phyloP scores from a whole-genome alignment of 2,888 invertebrate genomes.

The Orthosia gothica region DNA sequence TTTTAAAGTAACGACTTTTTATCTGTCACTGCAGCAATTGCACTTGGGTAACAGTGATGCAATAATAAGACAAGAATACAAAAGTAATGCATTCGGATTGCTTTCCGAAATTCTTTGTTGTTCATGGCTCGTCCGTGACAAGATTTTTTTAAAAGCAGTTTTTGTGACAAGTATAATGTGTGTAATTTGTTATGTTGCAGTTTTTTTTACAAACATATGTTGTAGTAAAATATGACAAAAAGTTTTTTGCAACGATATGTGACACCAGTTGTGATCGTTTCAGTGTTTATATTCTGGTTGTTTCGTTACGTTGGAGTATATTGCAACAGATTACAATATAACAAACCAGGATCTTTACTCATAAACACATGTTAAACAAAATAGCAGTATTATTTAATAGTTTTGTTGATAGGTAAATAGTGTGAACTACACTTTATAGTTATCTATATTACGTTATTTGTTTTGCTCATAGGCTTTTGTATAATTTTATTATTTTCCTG shows the following conservation, averaged over 20 bases:
- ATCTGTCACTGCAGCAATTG: conserved; percentile 39
- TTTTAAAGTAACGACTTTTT: conserved; percentile 19
- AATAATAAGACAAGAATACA: conserved; percentile 42
- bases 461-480: not conserved
- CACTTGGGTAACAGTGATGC: conserved; percentile 47
- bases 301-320: not conserved
- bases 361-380: not conserved
- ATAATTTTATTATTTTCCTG: not conserved
- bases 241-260: not conserved
- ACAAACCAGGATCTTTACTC: not conserved
- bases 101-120: conserved; percentile 52
- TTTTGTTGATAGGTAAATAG: too few relatives aligned
- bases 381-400: too few relatives aligned
- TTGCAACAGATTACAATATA: not conserved
- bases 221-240: not conserved
- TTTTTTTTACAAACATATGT: not conserved
- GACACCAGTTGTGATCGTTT: conserved; percentile 9
- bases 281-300: not conserved
- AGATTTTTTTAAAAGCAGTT: conserved; percentile 10
- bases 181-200: conserved; percentile 23
- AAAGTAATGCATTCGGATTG: conserved; percentile 35
- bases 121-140: conserved; percentile 43
- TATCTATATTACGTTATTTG: not conserved
- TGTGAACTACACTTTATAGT: not conserved
- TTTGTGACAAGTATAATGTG: conserved; percentile 17